These are phyloP conservation scores for Parascotia fuliginaria DNA, from an alignment of 2,888 invertebrate species.

Conservation along the genomic window DNA sequence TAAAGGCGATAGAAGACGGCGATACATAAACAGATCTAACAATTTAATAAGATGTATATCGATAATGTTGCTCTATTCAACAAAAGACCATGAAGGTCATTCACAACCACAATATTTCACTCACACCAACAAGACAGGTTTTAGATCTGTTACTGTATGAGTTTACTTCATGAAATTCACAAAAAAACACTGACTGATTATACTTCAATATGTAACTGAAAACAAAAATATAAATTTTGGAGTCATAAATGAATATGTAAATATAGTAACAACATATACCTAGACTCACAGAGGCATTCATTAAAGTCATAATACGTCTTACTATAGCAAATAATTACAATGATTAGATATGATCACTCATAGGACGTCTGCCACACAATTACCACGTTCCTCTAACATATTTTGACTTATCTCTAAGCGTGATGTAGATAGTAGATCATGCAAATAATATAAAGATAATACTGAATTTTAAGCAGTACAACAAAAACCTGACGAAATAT, in stretches of 20 bases:
- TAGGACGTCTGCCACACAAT: constrained; percentile 25
- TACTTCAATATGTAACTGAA: no score
- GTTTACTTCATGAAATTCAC: no score
- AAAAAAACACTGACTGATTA: no score
- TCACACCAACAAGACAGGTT: no score
- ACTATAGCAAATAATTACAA: constrained; percentile 43
- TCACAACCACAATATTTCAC: no score
- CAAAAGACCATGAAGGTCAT: no score
- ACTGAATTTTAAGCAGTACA: constrained; percentile 14
- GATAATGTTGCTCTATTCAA: no score
- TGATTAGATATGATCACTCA: constrained; percentile 56
- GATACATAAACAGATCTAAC: no score
- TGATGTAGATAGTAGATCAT: constrained; percentile 16
- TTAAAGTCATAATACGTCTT: constrained; percentile 10
- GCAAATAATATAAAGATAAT: constrained; percentile 25
- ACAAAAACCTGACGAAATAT: constrained; percentile 14
- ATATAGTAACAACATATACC: background rate
- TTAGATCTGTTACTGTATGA: no score
- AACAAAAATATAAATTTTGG: no score
- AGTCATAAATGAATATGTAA: background rate
- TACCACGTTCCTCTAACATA: constrained; percentile 27
- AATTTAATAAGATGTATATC: no score
- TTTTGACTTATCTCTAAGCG: constrained; percentile 27
- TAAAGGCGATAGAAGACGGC: no score
- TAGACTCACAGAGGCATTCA: background rate